These are phyloP conservation scores for Cynocephalus volans DNA, from an alignment of 2,113 vertebrate genomes.

Conservation along the genomic window DNA sequence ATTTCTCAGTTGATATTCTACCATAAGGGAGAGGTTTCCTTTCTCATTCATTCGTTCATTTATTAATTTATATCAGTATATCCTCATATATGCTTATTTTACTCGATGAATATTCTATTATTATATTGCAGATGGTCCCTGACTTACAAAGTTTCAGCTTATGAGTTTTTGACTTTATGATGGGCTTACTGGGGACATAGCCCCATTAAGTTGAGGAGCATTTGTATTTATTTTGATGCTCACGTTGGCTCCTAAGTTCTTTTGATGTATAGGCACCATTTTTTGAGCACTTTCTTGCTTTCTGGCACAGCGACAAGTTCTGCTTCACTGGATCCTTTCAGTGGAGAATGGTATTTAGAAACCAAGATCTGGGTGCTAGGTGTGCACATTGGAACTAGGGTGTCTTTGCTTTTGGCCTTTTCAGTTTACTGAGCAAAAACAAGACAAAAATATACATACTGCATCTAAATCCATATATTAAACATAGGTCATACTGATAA, in stretches of 20 bases:
- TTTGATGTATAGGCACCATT: not conserved
- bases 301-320: not conserved
- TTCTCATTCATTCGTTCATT: not conserved
- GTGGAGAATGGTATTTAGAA: not conserved
- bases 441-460: not conserved
- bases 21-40: not conserved
- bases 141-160: too few relatives aligned
- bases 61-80: not conserved
- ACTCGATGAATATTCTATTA: not conserved
- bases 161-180: too few relatives aligned
- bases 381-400: not conserved
- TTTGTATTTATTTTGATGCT: too few relatives aligned
- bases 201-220: too few relatives aligned
- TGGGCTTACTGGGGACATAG: too few relatives aligned
- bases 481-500: not conserved
- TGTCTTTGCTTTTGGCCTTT: not conserved
- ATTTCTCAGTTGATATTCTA: conserved; percentile 34
- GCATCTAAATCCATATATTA: not conserved
- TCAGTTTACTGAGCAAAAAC: not conserved
- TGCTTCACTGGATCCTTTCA: not conserved
- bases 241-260: not conserved
- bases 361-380: not conserved
- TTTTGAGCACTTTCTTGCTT: conserved; percentile 8
- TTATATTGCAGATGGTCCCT: too few relatives aligned
- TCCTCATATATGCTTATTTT: conserved; percentile 26